Evolutionary conservation across 1,140 invertebrate genomes (phyloP), one percentile per base, ranked within the genome.

Genomic region (Cepaea nemoralis): DNA sequence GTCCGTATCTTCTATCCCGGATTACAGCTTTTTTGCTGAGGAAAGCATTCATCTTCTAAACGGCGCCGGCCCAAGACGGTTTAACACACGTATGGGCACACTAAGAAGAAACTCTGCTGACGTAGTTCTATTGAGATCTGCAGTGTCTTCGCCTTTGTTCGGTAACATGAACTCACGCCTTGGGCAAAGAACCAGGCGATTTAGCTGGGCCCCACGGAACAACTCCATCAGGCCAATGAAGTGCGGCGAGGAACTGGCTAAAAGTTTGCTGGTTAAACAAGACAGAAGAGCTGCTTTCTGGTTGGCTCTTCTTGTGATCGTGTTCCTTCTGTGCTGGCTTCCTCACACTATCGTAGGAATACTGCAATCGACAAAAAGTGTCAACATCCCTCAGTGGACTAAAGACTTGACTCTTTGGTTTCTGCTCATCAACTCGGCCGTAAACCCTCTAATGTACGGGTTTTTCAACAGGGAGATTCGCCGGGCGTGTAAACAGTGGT

Each of bases 361-460:
- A 0, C 63, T 87, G 10, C 77, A 83, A 27, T 66, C 88, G 16
- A 81, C 79, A 67, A 84, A 82, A 63, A 77, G 63, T 22, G 37
- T 40, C n/a, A 71, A 42, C 10, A 74, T 89, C 33, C 84, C 86
- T n/a, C 39, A 59, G 19, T 86, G 85, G 82, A 10, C 83, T 16
- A 66, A 83, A 19, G 76, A 83, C 14, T 55, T 88, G 31, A 70
- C 84, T 1, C 84, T 86, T 55, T 89, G 88, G 84, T 79, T 90
- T 22, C 55, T 86, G n/a, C 81, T 87, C 0, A 67, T 81, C 42
- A 89, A 88, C 77, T 85, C 89, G 0, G 84, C 85, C 1, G 82
- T 90, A 6, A 90, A 90, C 59, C 89, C 89, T 0, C 87, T 90
- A 66, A 79, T 90, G n/a, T 90, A 90, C 80, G 87, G 87, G 39